Evolutionary conservation across 2,888 invertebrate species (phyloP), one percentile per base, ranked within the genome.

Genomic region (Ectemnius cavifrons): DNA sequence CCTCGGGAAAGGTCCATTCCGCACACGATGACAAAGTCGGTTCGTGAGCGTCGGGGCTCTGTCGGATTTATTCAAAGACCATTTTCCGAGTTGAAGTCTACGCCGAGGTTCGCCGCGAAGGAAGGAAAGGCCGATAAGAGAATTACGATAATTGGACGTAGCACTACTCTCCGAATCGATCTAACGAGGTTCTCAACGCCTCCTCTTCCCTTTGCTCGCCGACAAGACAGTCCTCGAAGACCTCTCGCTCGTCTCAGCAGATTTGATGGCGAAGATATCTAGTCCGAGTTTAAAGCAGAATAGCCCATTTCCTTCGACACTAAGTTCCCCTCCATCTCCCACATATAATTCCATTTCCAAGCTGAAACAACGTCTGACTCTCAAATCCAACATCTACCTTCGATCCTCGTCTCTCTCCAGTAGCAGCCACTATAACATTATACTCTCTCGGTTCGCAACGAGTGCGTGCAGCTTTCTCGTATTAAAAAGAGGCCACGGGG

Each of bases 141-240:
- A 83, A 79, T 83, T 83, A 83, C 81, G 83, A 78, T 83, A 83
- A 83, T 83, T 83, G 81, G 75, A 83, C 79, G 77, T 68, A 74
- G 65, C 79, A 70, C 52, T 52, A 52, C 80, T 77, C 70, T 59
- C 37, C 61, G 77, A 79, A 83, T 83, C 81, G 79, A 73, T 83
- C 75, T 77, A 81, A 83, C 79, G 79, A 81, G 71, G 63, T 77
- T 79, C 79, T 77, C 79, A 68, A 80, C 81, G 79, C 77, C 63
- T 72, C 77, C 63, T 72, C 46, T 37, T 20, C 61, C 28, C 57
- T 13, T 23, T n/a, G 6, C 57, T 8, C 58, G 8, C 28, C 57
- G 74, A 69, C 70, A 71, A 57, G 71, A 73, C 72, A 61, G 63
- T 47, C 62, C 61, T 63, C 63, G 57, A 52, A 52, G 64, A 73